Evolutionary conservation across 2,113 vertebrate species (phyloP), one percentile per base, ranked within the genome.

Genomic region (Haliaeetus leucogaster): DNA sequence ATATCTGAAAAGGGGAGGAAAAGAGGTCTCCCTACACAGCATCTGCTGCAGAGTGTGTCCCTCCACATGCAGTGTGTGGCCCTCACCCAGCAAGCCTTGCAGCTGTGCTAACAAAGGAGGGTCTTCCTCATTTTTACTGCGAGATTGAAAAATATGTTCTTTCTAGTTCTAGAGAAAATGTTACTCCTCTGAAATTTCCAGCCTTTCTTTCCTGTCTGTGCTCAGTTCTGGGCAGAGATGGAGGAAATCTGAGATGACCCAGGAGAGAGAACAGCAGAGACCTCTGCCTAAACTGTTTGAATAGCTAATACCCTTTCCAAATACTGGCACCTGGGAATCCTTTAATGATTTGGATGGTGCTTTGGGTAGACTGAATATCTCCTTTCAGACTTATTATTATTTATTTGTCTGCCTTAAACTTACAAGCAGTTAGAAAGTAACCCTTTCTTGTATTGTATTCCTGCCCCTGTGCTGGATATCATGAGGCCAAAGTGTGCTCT

Each of bases 321-420:
- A 93, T 96, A 82, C 92, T 96, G 88, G 92, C 88, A 97, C 83
- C 95, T 96, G 96, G 95, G 89, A 96, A 95, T 94, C 93, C 92
- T 92, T 91, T 94, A 95, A 94, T 93, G 89, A 90, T 77, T 87
- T 92, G 85, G 63, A 96, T 78, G 45, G 92, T 95, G 62, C 73
- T 96, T 95, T 92, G 71, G 30, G 81, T 89, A 86, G 89, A 90
- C 70, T 82, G 91, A 96, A 50, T 95, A 96, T 91, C 86, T 92
- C 52, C 78, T 96, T 96, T 88, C 92, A 97, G 89, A 93, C 27
- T 87, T 90, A 87, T 94, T 93, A 91, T 94, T 94, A 88, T 95
- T 94, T 90, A 94, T 95, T 97, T 84, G 79, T 89, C 90, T 96
- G 40, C 45, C 68, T 90, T 92, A 89, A 88, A 55, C 38, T 74